Percentiles rank a stretch among this genome's conserved stretches.
phyloP scores from a whole-genome alignment of 2,888 invertebrate species.

The Rhagonycha fulva region DNA sequence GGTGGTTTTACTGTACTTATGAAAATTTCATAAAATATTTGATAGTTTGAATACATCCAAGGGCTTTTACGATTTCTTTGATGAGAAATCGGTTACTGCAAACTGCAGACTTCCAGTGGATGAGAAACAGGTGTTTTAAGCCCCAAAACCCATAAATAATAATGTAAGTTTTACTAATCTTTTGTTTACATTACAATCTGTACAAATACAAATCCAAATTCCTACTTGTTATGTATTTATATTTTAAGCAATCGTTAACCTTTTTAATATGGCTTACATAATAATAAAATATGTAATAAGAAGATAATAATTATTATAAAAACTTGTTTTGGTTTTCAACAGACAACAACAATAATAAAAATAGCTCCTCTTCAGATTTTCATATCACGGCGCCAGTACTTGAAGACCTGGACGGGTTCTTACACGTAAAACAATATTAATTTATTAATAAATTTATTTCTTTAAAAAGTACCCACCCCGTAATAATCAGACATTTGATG shows the following conservation, averaged over 20 bases:
- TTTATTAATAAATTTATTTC: too few species aligned
- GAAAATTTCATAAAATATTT: too few species aligned
- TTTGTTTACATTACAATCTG: background rate
- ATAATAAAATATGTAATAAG: background rate
- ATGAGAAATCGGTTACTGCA: too few species aligned
- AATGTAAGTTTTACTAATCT: background rate
- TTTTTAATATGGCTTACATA: background rate
- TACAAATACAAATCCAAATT: too few species aligned
- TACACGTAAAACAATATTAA: background rate
- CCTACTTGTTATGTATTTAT: background rate
- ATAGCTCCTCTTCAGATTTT: background rate
- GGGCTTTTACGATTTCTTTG: too few species aligned
- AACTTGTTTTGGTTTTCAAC: background rate
- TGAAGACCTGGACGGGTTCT: background rate
- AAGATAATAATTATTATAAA: background rate
- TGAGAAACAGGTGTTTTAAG: too few species aligned
- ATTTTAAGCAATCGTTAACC: too few species aligned
- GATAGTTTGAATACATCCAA: too few species aligned
- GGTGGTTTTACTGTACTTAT: too few species aligned
- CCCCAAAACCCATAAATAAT: too few species aligned
- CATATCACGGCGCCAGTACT: background rate
- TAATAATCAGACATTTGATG: slow-evolving; percentile 33
- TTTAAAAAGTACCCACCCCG: slow-evolving; percentile 24
- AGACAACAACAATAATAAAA: background rate
- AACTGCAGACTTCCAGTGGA: too few species aligned